phyloP scores from a whole-genome alignment of 2,113 vertebrate genomes.

The Eptesicus fuscus region DNA sequence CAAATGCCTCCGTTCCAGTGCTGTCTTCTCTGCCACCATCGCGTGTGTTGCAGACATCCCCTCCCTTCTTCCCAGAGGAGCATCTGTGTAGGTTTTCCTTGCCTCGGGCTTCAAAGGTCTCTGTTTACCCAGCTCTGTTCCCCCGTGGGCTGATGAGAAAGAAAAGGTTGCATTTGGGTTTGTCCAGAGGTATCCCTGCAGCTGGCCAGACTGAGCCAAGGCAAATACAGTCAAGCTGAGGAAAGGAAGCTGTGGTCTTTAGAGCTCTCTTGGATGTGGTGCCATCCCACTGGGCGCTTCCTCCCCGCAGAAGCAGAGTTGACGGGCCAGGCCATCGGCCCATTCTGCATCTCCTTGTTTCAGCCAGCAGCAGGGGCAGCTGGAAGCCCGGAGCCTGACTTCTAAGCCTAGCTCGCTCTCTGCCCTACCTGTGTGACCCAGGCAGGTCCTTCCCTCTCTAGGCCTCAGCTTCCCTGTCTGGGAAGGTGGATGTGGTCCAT shows the following conservation, averaged over 20 bases:
- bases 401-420: not conserved
- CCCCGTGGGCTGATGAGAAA: constrained; percentile 18
- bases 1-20: not conserved
- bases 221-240: constrained; percentile 16
- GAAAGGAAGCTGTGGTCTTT: not conserved
- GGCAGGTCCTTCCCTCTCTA: not conserved
- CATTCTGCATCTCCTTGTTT: not conserved
- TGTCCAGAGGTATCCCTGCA: not conserved
- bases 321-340: not conserved
- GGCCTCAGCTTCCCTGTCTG: not conserved
- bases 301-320: not conserved
- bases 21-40: not conserved
- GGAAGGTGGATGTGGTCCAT: not conserved
- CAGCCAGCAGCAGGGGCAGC: not conserved
- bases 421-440: not conserved
- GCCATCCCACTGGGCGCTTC: not conserved
- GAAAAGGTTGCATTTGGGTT: constrained; percentile 38
- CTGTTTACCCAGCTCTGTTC: constrained; percentile 3
- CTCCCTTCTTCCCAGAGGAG: not conserved
- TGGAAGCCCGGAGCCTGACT: not conserved
- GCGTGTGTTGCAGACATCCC: not conserved
- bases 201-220: constrained; percentile 15
- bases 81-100: constrained; percentile 37
- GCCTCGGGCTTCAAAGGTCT: constrained; percentile 21
- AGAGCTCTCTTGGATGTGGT: not conserved